These are phyloP conservation scores for Odontomyia ornata DNA, from an alignment of 2,888 invertebrate species.

Conservation along the genomic window DNA sequence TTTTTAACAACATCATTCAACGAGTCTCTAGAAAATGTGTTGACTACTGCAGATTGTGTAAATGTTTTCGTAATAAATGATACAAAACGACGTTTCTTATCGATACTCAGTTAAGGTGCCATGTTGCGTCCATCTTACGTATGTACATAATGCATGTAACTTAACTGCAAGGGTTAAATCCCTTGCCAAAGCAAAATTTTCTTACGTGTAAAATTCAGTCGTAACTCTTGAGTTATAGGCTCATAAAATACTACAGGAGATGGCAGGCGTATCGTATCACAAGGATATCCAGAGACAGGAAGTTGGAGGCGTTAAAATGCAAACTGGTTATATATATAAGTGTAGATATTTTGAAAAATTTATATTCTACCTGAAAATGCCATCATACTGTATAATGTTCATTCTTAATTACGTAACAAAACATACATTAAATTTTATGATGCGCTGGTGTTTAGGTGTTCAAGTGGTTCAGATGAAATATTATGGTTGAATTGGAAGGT, in stretches of 20 bases:
- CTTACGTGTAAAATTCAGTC: constrained; percentile 9
- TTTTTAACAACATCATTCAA: no score
- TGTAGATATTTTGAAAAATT: no score
- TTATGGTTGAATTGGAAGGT: no score
- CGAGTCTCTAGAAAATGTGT: background rate
- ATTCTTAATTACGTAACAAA: no score
- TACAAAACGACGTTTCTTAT: background rate
- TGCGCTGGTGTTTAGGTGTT: no score
- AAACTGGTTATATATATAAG: no score
- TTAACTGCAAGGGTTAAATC: background rate
- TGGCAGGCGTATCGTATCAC: background rate
- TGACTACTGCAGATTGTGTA: background rate
- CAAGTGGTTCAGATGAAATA: no score
- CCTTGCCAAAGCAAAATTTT: background rate
- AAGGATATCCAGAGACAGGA: background rate
- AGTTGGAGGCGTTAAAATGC: no score
- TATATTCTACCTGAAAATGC: no score
- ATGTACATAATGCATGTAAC: background rate
- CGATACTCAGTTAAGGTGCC: background rate
- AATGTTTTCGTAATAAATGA: constrained; percentile 1
- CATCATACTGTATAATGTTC: no score
- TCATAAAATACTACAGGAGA: background rate
- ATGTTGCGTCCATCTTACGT: background rate
- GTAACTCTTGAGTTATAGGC: background rate
- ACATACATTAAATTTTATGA: no score